Conservation (phyloP, 1,140 invertebrate genomes). For the Drosophila kepulauana region DNA sequence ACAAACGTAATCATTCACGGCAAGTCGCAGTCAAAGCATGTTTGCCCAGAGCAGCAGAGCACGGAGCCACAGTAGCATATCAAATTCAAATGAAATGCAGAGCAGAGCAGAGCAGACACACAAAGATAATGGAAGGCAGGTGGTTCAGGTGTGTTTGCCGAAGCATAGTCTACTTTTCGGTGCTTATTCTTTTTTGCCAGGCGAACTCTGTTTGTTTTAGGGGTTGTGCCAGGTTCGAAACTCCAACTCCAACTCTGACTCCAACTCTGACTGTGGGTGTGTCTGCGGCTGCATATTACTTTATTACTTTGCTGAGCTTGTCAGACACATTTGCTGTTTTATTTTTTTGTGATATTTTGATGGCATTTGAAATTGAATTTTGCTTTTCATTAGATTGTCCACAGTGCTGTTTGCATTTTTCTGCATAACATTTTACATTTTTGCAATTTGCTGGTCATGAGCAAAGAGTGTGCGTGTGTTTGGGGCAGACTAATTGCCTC, state of each 20-base stretch:
- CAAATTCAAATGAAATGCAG: slow-evolving; percentile 12
- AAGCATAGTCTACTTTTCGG: slow-evolving; percentile 8
- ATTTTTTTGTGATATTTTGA: slow-evolving; percentile 27
- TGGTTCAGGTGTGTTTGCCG: slow-evolving; percentile 13
- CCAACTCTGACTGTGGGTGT: not conserved
- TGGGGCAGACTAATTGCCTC: slow-evolving; percentile 64
- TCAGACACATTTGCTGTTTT: slow-evolving; percentile 19
- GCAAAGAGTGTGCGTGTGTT: slow-evolving; percentile 15
- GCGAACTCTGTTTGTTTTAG: not conserved
- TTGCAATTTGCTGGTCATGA: slow-evolving; percentile 14
- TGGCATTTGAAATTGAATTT: slow-evolving; percentile 31
- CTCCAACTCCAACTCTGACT: not conserved
- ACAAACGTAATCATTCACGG: slow-evolving; percentile 5
- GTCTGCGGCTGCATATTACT: slow-evolving; percentile 8
- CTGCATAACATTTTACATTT: slow-evolving; percentile 17
- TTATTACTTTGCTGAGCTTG: slow-evolving; percentile 11
- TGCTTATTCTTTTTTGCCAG: slow-evolving; percentile 11
- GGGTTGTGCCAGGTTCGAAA: not conserved
- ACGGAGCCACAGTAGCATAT: not conserved
- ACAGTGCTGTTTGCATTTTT: slow-evolving; percentile 6
- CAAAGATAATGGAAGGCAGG: not conserved
- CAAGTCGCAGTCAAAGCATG: not conserved
- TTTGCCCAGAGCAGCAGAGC: not conserved
- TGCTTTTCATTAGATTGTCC: slow-evolving; percentile 11
- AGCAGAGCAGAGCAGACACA: slow-evolving; percentile 1